Base-by-base conservation (phyloP, 2,113 vertebrate species). In the Phaetusa simplex region DNA sequence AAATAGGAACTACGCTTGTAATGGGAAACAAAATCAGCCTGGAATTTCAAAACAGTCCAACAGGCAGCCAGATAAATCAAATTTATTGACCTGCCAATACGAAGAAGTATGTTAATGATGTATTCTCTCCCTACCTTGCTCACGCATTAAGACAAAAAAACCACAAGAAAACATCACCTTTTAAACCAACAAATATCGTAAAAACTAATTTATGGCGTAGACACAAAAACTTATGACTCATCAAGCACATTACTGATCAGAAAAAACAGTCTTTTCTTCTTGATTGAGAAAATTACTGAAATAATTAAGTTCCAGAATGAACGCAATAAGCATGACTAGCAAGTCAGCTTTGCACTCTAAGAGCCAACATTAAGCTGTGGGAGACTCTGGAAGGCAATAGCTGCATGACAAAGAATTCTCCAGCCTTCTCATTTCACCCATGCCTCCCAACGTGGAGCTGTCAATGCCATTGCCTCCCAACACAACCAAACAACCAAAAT, bases 361-460 rank as follows among this genome's bases (percentile, higher is more conserved):
- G 34, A 67, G 64, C 16, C 47, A 81, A 8, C 5, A 53, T 22
- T 82, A 88, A 80, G 38, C 42, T 84, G 14, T 58, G 29, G 40
- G 65, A 90, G 24, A 19, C 24, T 18, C 21, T 19, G 47, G 23
- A 78, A 91, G 42, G 20, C 93, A 86, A 65, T 0, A 55, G 7
- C 5, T 62, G 19, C 49, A 24, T 5, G 12, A 42, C 26, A 34
- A 56, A 61, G 38, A 53, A 40, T 15, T 64, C 36, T n/a, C 11
- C 55, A 82, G 19, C 21, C 32, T 70, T 71, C 36, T n/a, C 9
- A 50, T 78, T 53, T 52, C 42, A 70, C 13, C 20, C 5, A 22
- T 9, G 13, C 29, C 18, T 62, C 29, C 12, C 47, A 83, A 58
- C 0, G 0, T 1, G 19, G 14, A 77, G 4, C 27, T 79, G 14